Percentiles rank a stretch among this genome's conserved stretches.
Conservation (phyloP, 35 echinoderm and acorn worm genomes). For the Diadema setosum region DNA sequence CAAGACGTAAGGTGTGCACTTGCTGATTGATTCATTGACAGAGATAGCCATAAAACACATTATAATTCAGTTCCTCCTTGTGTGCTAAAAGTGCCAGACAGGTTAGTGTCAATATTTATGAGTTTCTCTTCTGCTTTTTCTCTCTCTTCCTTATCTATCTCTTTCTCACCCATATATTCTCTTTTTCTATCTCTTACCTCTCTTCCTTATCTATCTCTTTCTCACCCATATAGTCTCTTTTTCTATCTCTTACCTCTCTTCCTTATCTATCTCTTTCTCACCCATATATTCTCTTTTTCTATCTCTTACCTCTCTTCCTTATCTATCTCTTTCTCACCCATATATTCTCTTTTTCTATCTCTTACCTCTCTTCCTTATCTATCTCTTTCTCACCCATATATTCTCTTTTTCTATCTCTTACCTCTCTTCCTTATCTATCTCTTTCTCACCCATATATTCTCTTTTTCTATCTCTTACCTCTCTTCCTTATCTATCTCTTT, state of each 20-base stretch:
- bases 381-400: neutral
- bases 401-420: neutral
- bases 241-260: neutral
- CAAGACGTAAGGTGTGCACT: too few relatives aligned
- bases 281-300: neutral
- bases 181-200: neutral
- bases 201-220: neutral
- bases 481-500: neutral
- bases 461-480: neutral
- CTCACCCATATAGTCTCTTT: neutral
- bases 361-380: neutral
- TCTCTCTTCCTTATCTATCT: neutral
- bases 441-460: neutral
- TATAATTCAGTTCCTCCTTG: too few relatives aligned
- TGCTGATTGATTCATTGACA: too few relatives aligned
- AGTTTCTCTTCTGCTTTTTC: neutral
- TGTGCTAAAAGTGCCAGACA: too few relatives aligned
- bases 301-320: neutral
- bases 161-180: neutral
- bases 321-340: neutral
- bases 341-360: neutral
- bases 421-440: neutral
- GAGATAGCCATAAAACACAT: too few relatives aligned
- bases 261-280: neutral
- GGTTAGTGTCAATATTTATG: too few relatives aligned